These are phyloP conservation scores for Xiphias gladius DNA, from an alignment of 2,113 vertebrate genomes.

Conservation along the genomic window DNA sequence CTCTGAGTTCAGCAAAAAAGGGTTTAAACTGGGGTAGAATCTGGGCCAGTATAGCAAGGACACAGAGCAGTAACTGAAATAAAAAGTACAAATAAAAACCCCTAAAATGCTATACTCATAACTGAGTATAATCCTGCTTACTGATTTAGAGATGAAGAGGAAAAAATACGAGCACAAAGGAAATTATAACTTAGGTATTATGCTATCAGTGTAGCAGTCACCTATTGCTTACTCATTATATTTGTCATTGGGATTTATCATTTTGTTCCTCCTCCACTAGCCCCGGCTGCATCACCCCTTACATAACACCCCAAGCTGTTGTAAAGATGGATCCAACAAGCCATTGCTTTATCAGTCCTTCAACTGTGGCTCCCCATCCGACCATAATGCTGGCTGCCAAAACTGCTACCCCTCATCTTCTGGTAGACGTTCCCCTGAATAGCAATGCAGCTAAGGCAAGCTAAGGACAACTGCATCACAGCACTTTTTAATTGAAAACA, in stretches of 20 bases:
- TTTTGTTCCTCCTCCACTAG: conserved; percentile 54
- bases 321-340: conserved; percentile 75
- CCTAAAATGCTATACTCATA: neutral
- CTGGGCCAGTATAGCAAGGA: conserved; percentile 63
- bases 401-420: conserved; percentile 54
- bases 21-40: conserved; percentile 69
- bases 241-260: conserved; percentile 61
- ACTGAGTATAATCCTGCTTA: neutral
- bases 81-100: conserved; percentile 41
- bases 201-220: conserved; percentile 9
- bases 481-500: conserved; percentile 65
- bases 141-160: neutral
- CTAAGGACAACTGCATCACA: conserved; percentile 30
- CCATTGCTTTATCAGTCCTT: conserved; percentile 65
- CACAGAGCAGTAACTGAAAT: conserved; percentile 49
- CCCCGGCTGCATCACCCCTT: conserved; percentile 57
- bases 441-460: conserved; percentile 19
- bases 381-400: conserved; percentile 61
- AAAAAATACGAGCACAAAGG: conserved; percentile 5
- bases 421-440: conserved; percentile 51
- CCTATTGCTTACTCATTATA: conserved; percentile 54
- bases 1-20: conserved; percentile 59
- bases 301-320: conserved; percentile 77
- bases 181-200: conserved; percentile 32
- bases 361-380: conserved; percentile 61